Base-by-base conservation (phyloP, 2,113 vertebrate species). In the Pogona vitticeps region DNA sequence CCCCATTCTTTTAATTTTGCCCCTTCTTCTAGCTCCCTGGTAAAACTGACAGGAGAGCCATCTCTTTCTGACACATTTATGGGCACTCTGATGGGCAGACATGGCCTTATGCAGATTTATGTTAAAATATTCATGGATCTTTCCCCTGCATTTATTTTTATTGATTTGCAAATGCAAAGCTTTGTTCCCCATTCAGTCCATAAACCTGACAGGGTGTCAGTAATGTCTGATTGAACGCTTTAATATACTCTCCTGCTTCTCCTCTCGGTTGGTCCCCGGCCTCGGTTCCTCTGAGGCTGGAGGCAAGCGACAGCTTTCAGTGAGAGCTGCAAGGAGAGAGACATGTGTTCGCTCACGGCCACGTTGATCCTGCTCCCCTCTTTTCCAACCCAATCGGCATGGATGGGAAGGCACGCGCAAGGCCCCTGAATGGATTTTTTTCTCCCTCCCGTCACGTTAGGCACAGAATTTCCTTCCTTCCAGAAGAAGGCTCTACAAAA, bases 131-230 rank as follows among this genome's bases (percentile, higher is more conserved):
- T 93, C 93, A 90, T 56, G 73, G 6, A 0, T 93, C 88, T 88
- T 91, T n/a, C 0, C 92, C 88, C 82, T 92, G 83, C 92, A 68
- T 95, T 96, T 96, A 87, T 96, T 95, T 96, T 94, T 95, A 97
- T 95, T 96, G 95, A 95, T 97, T 96, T 95, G 95, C 95, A 96
- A 93, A 91, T 86, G 73, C 91, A 94, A 92, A 93, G 90, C 94
- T 96, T 89, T 95, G 95, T 95, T 96, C 94, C 71, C 61, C 59
- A 0, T 63, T 76, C 70, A 9, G 92, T 86, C 91, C 80, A 46
- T 72, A 75, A 83, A 90, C 90, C 94, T 94, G 94, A 88, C 28
- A 8, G 82, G 23, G 33, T 33, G 86, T 87, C 92, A 88, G 88
- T n/a, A 92, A 89, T 89, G 84, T 88, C 26, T 31, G 86, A 86